These are phyloP conservation scores for Rachycentron canadum DNA, from an alignment of 2,797 vertebrate species.

Conservation along the genomic window DNA sequence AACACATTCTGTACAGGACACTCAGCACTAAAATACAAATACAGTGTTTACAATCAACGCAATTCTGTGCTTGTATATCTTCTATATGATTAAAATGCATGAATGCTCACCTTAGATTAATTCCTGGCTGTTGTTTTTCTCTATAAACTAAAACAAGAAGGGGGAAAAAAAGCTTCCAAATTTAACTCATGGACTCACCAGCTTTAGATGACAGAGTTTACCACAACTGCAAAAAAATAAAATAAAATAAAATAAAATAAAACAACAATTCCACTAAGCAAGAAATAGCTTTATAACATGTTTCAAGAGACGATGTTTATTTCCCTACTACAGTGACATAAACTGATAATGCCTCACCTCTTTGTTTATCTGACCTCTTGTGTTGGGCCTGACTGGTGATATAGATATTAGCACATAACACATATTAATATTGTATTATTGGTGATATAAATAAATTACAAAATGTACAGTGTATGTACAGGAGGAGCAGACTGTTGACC, in stretches of 20 bases:
- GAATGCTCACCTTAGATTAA: neutral
- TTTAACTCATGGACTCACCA: no score
- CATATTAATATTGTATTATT: neutral
- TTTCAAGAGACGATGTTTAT: no score
- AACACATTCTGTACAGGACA: neutral
- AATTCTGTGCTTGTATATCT: neutral
- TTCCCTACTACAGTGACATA: no score
- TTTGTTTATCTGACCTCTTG: no score
- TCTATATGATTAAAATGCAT: neutral
- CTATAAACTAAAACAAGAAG: neutral
- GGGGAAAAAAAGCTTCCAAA: neutral
- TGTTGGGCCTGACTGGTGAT: no score
- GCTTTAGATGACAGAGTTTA: no score
- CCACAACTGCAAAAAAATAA: no score
- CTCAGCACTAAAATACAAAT: neutral
- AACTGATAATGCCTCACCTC: no score
- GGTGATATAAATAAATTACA: neutral
- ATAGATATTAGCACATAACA: no score
- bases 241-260: no score
- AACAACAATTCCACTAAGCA: no score
- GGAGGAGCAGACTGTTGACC: neutral
- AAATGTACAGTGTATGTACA: neutral
- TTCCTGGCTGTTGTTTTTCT: neutral
- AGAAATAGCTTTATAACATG: no score
- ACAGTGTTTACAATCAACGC: neutral